phyloP scores from a whole-genome alignment of 2,113 vertebrate genomes.

The Ciconia stormi region DNA sequence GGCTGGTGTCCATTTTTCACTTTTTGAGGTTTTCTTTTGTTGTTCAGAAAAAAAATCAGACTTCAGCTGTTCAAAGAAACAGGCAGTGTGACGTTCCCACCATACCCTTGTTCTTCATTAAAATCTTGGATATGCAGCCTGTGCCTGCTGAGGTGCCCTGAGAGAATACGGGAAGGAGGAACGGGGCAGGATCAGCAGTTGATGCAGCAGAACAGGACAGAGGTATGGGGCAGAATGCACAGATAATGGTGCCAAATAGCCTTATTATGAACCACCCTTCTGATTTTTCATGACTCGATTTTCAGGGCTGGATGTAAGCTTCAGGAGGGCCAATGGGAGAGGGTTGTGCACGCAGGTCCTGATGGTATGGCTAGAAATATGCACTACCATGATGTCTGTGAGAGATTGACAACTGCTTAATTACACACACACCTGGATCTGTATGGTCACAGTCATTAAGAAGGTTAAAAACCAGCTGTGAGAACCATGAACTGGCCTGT shows the following conservation, averaged over 20 bases:
- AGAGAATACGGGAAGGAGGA: neutral
- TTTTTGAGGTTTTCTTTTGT: conserved; percentile 22
- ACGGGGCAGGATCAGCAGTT: neutral
- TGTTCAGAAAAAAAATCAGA: neutral
- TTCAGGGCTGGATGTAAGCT: neutral
- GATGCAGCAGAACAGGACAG: neutral
- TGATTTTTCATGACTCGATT: neutral
- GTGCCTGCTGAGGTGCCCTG: neutral
- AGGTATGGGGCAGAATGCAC: neutral
- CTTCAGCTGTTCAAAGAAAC: neutral
- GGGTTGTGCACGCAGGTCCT: neutral
- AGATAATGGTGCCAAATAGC: neutral
- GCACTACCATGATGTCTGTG: fast-evolving
- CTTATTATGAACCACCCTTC: neutral
- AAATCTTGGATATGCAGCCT: neutral
- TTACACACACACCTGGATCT: neutral
- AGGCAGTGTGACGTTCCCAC: neutral
- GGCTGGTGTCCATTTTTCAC: neutral
- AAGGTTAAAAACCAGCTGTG: neutral
- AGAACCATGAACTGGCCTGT: neutral
- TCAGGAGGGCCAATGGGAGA: neutral
- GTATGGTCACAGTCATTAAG: neutral
- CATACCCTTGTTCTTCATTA: neutral
- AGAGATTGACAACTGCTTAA: neutral
- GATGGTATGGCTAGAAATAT: neutral